Evolutionary conservation across 2,888 invertebrate species (phyloP).

Genomic region (Aromia moschata): DNA sequence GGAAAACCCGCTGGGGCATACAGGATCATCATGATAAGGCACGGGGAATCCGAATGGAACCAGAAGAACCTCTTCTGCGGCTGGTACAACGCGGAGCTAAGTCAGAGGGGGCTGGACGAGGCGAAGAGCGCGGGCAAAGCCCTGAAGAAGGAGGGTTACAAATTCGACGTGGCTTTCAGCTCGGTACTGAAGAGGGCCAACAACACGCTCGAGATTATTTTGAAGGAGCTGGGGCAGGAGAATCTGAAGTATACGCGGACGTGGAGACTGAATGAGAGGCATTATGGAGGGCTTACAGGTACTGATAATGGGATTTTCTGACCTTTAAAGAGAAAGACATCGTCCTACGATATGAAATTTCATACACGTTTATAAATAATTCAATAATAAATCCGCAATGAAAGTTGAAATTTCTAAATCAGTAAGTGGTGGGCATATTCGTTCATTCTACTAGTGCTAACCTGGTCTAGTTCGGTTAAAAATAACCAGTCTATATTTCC

Average conservation of each 20-base stretch:
- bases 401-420: too few species aligned
- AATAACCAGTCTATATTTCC: too few species aligned
- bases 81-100: constrained; percentile 69
- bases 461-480: too few species aligned
- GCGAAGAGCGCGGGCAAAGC: constrained; percentile 78
- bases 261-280: constrained; percentile 88
- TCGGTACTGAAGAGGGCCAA: constrained; percentile 83
- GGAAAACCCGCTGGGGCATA: constrained; percentile 30
- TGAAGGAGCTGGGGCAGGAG: constrained; percentile 74
- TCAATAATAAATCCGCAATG: too few species aligned
- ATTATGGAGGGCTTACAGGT: constrained; percentile 88
- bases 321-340: too few species aligned
- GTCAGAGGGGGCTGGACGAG: constrained; percentile 73
- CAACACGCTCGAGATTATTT: constrained; percentile 74
- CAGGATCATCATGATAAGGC: constrained; percentile 65
- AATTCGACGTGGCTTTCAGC: constrained; percentile 83
- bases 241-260: constrained; percentile 75
- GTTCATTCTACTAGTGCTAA: too few species aligned
- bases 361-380: too few species aligned
- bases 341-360: too few species aligned
- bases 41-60: constrained; percentile 72
- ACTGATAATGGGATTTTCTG: too few species aligned
- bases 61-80: constrained; percentile 70
- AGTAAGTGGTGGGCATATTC: too few species aligned
- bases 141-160: constrained; percentile 73